Evolutionary conservation across 2,888 invertebrate species (phyloP), one percentile per base, ranked within the genome.

Genomic region (Nematopogon swammerdamellus): DNA sequence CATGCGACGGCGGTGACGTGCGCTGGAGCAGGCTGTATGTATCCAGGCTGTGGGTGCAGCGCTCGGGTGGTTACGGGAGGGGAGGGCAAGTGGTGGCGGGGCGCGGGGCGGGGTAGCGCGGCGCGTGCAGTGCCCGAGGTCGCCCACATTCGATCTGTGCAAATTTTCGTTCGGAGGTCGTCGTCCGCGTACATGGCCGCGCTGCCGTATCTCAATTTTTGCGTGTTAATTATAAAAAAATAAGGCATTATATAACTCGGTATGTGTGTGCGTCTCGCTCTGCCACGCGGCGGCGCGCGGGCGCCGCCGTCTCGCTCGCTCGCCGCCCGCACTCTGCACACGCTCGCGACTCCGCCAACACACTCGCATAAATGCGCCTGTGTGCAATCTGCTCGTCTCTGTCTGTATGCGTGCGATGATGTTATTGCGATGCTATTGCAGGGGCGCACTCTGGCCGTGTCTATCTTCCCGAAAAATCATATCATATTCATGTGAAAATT

Each of bases 201-300:
- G 62, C 64, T 61, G 71, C 62, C 68, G 75, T 77, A 76, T 77
- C 75, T 75, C 70, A 73, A 77, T 70, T 79, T 77, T 76, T 76
- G 79, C 70, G 71, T 76, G 79, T 77, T 79, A 79, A 79, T 79
- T 79, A 77, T 77, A 77, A 79, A n/a, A n/a, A 77, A 79, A 79
- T 77, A 79, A 79, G 77, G 76, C 72, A 76, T 79, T 79, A 77
- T 77, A 75, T 79, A 79, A 79, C 68, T 64, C 55, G 64, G 56
- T 44, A 56, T 42, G 44, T 42, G 55, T 43, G 44, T 6, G 8
- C 50, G 17, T 72, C 74, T 58, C 64, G 52, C 57, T 75, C 63
- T n/a, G 18, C 48, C 60, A 50, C 70, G 11, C 47, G 19, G 6
- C n/a, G 8, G 1, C 8, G 1, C 30, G 17, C 50, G 44, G 16